Base-by-base conservation (phyloP, 2,797 vertebrate genomes). In the Arrhamphus sclerolepis region DNA sequence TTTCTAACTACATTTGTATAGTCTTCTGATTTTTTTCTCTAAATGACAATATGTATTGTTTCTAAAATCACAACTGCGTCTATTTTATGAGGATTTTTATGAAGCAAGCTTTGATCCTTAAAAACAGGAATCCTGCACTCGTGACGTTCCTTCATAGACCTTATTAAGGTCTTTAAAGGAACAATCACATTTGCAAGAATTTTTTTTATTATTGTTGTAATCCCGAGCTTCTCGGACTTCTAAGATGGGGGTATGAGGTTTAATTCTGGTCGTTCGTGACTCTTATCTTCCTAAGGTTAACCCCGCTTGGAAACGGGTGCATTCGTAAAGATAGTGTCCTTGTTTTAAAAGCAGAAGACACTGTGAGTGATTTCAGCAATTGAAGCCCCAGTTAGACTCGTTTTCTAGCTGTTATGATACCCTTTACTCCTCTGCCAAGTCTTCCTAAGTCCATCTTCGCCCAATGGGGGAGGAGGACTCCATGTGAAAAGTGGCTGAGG, bases 21-120 rank as follows among this genome's bases (percentile, higher is more conserved):
- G 78, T 87, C 84, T 85, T 88, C 87, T 78, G 77, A 86, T 10
- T 62, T 89, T 86, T 81, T 77, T 83, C 79, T 83, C 80, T 89
- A 81, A 86, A 90, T 83, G 81, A 74, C 73, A 75, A 62, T 83
- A 86, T 83, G 73, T 86, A 82, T 26, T 74, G 75, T 70, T 83
- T 82, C 64, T 78, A 86, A 19, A 78, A 48, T 80, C 48, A 66
- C 51, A 72, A 61, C 72, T 65, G 69, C 64, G 65, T 73, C 78
- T 82, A 77, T 78, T 73, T 83, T 71, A 70, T 75, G 26, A 56
- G 42, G 40, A 26, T 49, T 72, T 60, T 31, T 67, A 67, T 49
- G 68, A 56, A 60, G 66, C 72, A 64, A 72, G 46, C 67, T 59
- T 50, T 42, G 70, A 43, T 64, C 46, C 67, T 78, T 70, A 77